phyloP scores from a whole-genome alignment of 2,113 vertebrate genomes.

The Heterocephalus glaber region DNA sequence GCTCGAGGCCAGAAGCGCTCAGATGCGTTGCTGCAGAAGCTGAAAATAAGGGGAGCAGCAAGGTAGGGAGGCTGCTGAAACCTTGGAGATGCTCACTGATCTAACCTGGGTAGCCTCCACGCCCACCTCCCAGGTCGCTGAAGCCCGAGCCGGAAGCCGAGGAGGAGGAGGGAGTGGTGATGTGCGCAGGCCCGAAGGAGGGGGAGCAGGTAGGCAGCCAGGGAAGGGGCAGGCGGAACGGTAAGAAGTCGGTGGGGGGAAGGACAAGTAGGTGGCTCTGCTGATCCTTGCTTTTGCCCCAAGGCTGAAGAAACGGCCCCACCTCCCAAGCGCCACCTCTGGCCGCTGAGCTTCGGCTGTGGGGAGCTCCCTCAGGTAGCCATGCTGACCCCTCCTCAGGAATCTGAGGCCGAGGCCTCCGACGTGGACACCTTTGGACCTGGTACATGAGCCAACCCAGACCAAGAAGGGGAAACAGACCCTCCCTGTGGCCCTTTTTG shows the following conservation, averaged over 20 bases:
- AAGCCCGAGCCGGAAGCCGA: slow-evolving; percentile 67
- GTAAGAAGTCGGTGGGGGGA: neutral
- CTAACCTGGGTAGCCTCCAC: neutral
- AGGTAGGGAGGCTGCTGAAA: neutral
- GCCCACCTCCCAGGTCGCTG: slow-evolving; percentile 54
- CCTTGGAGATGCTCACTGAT: neutral
- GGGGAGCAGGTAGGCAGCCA: slow-evolving; percentile 63
- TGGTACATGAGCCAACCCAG: slow-evolving; percentile 65
- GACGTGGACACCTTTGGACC: slow-evolving; percentile 73
- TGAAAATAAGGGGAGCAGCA: neutral
- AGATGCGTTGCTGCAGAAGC: neutral
- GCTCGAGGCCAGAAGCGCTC: neutral
- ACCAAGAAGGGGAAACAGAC: neutral
- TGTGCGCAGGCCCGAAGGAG: slow-evolving; percentile 62
- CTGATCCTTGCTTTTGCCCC: neutral
- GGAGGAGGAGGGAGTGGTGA: slow-evolving; percentile 70
- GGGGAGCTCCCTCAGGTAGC: slow-evolving; percentile 84
- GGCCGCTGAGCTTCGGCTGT: slow-evolving; percentile 77
- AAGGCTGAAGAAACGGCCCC: slow-evolving; percentile 64
- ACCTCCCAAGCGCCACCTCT: slow-evolving; percentile 56
- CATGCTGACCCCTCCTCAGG: slow-evolving; percentile 79
- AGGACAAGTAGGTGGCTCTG: neutral
- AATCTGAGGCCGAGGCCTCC: slow-evolving; percentile 69
- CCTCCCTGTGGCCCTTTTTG: neutral
- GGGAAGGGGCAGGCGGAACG: neutral